phyloP scores from a whole-genome alignment of 2,888 invertebrate genomes.

The Latheticus oryzae region DNA sequence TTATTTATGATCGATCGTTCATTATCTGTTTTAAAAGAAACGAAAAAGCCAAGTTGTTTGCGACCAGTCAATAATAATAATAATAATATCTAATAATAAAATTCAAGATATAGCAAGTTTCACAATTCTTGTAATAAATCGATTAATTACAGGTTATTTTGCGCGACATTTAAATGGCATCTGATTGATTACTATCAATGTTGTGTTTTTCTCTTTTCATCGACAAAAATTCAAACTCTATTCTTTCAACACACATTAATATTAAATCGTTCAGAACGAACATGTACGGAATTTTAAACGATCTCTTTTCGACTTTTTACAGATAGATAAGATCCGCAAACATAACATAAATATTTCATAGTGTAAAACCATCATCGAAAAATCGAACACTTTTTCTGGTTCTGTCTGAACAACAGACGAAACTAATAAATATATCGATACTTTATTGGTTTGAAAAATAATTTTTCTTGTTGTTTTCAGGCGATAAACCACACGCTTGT shows the following conservation, averaged over 20 bases:
- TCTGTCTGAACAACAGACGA: conserved; percentile 54
- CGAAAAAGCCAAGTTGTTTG: conserved; percentile 10
- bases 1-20: conserved; percentile 64
- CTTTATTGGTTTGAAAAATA: conserved; percentile 58
- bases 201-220: background rate
- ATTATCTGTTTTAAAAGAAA: conserved; percentile 58
- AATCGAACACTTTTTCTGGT: conserved; percentile 54
- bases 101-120: too few relatives aligned
- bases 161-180: conserved; percentile 26
- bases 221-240: background rate
- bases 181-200: conserved; percentile 6
- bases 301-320: conserved; percentile 47
- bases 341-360: conserved; percentile 59
- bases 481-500: conserved; percentile 80
- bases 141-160: conserved; percentile 1
- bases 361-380: conserved; percentile 49
- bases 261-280: conserved; percentile 40
- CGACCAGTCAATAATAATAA: too few relatives aligned
- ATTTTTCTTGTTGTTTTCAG: conserved; percentile 66
- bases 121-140: conserved; percentile 2
- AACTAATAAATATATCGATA: conserved; percentile 56
- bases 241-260: conserved; percentile 39
- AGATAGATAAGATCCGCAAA: conserved; percentile 51
- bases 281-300: conserved; percentile 48
- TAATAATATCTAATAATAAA: too few relatives aligned